Evolutionary conservation across 2,888 invertebrate genomes (phyloP).

Genomic region (Agrotis exclamationis): DNA sequence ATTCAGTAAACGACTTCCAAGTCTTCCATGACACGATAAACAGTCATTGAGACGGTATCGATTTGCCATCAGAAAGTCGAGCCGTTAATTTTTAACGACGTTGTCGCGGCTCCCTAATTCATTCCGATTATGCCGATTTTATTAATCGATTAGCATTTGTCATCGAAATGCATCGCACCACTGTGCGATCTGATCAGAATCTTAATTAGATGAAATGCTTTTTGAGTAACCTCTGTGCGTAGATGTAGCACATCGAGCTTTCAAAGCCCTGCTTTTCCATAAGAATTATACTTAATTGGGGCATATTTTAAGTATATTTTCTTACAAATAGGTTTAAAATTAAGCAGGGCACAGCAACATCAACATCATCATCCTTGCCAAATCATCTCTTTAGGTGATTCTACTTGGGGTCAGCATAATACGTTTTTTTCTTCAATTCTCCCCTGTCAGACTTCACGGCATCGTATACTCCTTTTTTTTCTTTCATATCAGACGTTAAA

Average conservation of each 20-base stretch:
- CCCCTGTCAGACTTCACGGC: no score
- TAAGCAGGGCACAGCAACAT: no score
- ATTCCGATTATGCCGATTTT: constrained; percentile 80
- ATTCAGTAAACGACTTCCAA: constrained; percentile 54
- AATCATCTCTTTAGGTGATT: no score
- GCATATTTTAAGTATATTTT: no score
- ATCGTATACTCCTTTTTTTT: no score
- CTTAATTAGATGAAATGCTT: constrained; percentile 60
- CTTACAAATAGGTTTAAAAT: no score
- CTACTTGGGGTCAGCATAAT: no score
- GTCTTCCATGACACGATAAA: constrained; percentile 51
- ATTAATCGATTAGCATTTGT: constrained; percentile 70
- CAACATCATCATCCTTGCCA: no score
- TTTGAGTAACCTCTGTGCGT: constrained; percentile 30
- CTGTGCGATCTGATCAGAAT: constrained; percentile 53
- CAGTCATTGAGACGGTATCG: constrained; percentile 72
- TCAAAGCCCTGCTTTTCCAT: no score
- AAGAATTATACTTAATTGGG: no score
- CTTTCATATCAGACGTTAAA: no score
- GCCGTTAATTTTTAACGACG: constrained; percentile 86
- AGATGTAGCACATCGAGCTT: neutral
- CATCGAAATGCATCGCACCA: constrained; percentile 74
- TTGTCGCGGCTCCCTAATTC: constrained; percentile 80
- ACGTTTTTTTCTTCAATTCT: no score
- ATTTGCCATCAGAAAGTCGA: constrained; percentile 84